phyloP scores from a whole-genome alignment of 2,113 vertebrate species.

The Himantopus leucocephalus region DNA sequence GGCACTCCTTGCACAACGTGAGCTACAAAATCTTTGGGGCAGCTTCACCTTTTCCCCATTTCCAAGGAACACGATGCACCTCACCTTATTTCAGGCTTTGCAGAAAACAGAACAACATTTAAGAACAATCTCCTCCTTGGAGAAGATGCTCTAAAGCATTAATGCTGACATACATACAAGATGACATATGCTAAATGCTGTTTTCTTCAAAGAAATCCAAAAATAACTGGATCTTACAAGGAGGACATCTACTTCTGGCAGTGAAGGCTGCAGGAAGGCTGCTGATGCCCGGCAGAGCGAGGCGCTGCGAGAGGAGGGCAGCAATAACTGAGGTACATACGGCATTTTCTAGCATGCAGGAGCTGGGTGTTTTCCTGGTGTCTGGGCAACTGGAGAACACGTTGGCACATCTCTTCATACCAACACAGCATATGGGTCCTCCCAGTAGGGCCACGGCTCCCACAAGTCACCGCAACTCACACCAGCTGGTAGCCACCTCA shows the following conservation, averaged over 20 bases:
- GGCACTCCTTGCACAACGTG: background rate
- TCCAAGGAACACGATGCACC: fast-evolving
- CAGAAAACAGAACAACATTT: background rate
- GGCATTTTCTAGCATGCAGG: background rate
- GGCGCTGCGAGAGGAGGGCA: background rate
- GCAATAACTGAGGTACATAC: fast-evolving
- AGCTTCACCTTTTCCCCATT: background rate
- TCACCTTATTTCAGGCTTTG: background rate
- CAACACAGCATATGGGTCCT: background rate
- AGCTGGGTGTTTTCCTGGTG: background rate
- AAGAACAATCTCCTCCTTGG: background rate
- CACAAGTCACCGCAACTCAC: background rate
- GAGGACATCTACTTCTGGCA: background rate
- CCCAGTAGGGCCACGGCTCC: background rate
- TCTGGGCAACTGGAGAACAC: background rate
- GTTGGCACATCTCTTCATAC: background rate
- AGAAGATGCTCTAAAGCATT: background rate
- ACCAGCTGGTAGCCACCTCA: background rate
- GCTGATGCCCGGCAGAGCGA: background rate
- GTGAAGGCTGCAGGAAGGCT: background rate
- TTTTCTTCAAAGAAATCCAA: slow-evolving; percentile 55
- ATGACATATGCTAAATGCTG: slow-evolving; percentile 41
- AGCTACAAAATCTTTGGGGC: background rate
- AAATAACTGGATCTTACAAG: slow-evolving; percentile 19
- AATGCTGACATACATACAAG: slow-evolving; percentile 23